A percentile compares a stretch with the other conserved stretches of the same genome.
Evolutionary conservation across 2,113 vertebrate species (phyloP).

Genomic region (Sialia sialis): DNA sequence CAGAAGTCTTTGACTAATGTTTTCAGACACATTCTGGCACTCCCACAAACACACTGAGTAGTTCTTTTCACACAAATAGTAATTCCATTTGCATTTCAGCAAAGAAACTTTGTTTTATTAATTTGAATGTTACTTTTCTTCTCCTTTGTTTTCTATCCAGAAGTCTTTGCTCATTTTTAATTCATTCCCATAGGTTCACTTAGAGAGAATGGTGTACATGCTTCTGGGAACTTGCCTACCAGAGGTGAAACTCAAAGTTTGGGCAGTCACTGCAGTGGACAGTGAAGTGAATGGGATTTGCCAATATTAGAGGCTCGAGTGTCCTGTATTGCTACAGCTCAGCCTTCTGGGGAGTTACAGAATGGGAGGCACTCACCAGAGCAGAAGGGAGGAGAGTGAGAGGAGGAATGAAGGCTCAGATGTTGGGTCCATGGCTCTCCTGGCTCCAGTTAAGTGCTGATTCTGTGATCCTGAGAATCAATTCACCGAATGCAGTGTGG

Average conservation of each 20-base stretch:
- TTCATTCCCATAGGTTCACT: neutral
- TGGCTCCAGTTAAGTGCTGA: neutral
- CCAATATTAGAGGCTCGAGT: neutral
- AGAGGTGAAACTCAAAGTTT: neutral
- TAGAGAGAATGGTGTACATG: neutral
- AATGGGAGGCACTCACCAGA: neutral
- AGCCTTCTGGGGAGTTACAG: neutral
- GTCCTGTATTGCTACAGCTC: neutral
- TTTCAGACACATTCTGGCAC: neutral
- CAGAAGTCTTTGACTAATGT: neutral
- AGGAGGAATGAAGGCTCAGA: neutral
- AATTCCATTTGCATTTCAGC: neutral
- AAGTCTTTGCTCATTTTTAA: neutral
- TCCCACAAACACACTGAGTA: neutral
- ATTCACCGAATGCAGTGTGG: neutral
- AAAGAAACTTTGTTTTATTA: neutral
- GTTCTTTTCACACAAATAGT: neutral
- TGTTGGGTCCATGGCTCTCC: neutral
- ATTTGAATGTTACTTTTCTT: neutral
- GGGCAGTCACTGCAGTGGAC: neutral
- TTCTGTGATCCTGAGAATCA: neutral
- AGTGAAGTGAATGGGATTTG: neutral
- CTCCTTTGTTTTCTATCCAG: neutral
- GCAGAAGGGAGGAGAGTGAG: neutral
- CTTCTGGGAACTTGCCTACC: neutral